Evolutionary conservation across 2,797 vertebrate genomes (phyloP).

Genomic region (Karalla daura): DNA sequence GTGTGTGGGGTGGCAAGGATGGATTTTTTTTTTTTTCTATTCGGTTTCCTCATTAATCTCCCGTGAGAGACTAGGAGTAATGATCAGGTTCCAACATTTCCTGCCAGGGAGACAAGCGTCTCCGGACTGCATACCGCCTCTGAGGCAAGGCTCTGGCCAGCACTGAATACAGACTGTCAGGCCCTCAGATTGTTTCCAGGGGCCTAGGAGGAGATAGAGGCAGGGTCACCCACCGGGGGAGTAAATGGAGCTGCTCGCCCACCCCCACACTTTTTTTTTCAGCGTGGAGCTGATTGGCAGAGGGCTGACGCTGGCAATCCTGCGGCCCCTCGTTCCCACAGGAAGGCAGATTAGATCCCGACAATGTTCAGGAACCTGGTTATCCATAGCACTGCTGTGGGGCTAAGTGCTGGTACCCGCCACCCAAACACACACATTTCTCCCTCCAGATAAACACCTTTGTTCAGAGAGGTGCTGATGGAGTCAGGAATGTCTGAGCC

Average conservation of each 20-base stretch:
- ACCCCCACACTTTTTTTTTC: constrained; percentile 77
- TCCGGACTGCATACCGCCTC: constrained; percentile 79
- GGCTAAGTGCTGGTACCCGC: constrained; percentile 52
- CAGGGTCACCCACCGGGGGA: constrained; percentile 76
- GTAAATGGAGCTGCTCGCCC: constrained; percentile 72
- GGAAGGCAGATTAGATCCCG: constrained; percentile 84
- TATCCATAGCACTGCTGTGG: constrained; percentile 69
- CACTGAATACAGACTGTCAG: constrained; percentile 78
- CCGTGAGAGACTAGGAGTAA: constrained; percentile 77
- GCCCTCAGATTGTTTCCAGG: constrained; percentile 83
- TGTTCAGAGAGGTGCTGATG: constrained; percentile 56
- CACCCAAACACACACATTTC: constrained; percentile 62
- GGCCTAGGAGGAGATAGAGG: constrained; percentile 80
- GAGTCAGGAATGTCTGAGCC: constrained; percentile 44
- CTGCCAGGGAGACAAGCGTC: constrained; percentile 83
- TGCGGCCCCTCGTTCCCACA: constrained; percentile 74
- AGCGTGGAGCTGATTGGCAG: constrained; percentile 74
- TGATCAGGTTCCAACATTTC: constrained; percentile 86
- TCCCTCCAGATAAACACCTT: constrained; percentile 69
- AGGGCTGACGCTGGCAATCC: constrained; percentile 67
- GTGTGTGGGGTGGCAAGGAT: constrained; percentile 59
- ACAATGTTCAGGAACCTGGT: constrained; percentile 81
- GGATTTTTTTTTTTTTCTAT: constrained; percentile 47
- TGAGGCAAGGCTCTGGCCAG: constrained; percentile 73
- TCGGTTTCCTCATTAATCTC: constrained; percentile 81